These are phyloP conservation scores for Astreopora myriophthalma DNA, from an alignment of 64 coral and sea anemone genomes.

Conservation along the genomic window DNA sequence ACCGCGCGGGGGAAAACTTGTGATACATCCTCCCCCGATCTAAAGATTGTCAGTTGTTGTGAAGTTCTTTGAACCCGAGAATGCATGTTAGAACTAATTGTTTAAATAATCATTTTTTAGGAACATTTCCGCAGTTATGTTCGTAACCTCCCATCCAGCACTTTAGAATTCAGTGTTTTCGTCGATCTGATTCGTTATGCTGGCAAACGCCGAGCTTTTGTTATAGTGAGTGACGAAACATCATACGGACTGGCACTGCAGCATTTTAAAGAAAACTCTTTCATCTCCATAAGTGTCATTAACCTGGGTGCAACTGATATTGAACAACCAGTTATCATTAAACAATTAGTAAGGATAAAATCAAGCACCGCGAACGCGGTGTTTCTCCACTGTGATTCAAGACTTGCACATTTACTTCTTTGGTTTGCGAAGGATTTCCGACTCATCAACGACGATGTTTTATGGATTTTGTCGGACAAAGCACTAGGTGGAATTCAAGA, in stretches of 20 bases:
- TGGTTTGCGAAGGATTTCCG: constrained; percentile 78
- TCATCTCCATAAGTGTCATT: constrained; percentile 13
- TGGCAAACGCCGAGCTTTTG: constrained; percentile 49
- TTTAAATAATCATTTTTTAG: constrained; percentile 20
- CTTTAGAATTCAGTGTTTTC: constrained; percentile 37
- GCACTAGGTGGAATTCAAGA: constrained; percentile 37
- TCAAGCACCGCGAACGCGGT: constrained; percentile 39
- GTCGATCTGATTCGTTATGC: constrained; percentile 54
- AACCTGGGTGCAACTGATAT: neutral
- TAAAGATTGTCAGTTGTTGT: no score
- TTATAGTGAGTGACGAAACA: constrained; percentile 65
- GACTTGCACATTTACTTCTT: constrained; percentile 48
- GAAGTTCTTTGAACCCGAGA: neutral
- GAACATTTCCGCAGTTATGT: constrained; percentile 62
- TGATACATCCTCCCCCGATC: no score
- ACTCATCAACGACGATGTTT: constrained; percentile 51
- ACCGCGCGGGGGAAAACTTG: no score
- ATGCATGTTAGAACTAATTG: neutral
- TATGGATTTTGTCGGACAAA: constrained; percentile 84
- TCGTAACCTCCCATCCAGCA: constrained; percentile 40
- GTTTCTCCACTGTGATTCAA: constrained; percentile 47
- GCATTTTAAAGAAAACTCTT: constrained; percentile 6
- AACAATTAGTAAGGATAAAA: constrained; percentile 59
- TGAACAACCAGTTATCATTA: neutral
- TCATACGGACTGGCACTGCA: constrained; percentile 55